Percentiles rank a stretch among this genome's conserved stretches.
phyloP scores from a whole-genome alignment of 2,113 vertebrate species.

The Corynorhinus townsendii region DNA sequence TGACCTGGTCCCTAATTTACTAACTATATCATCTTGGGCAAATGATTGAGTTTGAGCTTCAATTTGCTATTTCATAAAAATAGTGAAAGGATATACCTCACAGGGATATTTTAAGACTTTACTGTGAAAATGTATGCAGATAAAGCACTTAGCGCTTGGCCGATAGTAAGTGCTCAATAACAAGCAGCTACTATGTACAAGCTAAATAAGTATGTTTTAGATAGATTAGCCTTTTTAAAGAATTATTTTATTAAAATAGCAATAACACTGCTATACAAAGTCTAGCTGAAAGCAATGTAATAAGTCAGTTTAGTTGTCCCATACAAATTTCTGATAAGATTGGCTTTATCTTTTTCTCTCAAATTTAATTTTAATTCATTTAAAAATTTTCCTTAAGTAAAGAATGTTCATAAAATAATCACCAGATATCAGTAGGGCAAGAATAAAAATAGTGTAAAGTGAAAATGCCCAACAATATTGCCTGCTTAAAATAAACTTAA shows the following conservation, averaged over 20 bases:
- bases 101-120: neutral
- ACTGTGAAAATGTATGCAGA: neutral
- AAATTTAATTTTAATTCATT: neutral
- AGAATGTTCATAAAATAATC: neutral
- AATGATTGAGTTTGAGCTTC: neutral
- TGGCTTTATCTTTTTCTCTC: constrained; percentile 16
- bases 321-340: neutral
- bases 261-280: neutral
- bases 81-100: neutral
- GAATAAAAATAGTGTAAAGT: neutral
- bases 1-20: neutral
- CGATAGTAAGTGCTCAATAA: neutral
- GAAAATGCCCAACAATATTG: neutral
- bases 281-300: constrained; percentile 1
- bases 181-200: neutral
- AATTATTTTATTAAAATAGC: constrained; percentile 10
- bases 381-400: neutral
- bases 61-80: neutral
- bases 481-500: neutral
- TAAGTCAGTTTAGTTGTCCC: neutral
- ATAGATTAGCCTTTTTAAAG: neutral
- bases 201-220: neutral
- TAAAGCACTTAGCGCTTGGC: neutral
- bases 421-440: neutral
- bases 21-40: neutral